These are phyloP conservation scores for Petrosia ficiformis DNA, from an alignment of 37 sponge, comb jelly and placozoan genomes.

Conservation along the genomic window DNA sequence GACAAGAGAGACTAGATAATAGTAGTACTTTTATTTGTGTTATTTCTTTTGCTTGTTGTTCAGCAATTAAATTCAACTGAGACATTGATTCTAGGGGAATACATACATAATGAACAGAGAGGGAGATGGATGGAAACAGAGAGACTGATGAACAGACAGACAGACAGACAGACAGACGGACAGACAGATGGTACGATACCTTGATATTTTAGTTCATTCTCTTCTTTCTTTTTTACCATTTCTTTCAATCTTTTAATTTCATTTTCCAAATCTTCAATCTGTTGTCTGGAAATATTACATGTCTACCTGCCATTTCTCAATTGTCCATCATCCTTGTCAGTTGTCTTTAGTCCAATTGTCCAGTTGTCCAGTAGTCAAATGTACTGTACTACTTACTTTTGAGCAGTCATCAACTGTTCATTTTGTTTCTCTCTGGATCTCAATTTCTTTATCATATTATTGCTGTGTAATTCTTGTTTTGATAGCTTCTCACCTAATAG, in stretches of 20 bases:
- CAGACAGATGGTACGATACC: conserved; percentile 28
- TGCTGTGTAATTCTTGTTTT: conserved; percentile 80
- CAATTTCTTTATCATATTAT: conserved; percentile 88
- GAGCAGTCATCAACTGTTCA: conserved; percentile 62
- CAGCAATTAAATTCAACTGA: conserved; percentile 70
- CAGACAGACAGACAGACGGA: background rate
- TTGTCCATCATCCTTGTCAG: no score
- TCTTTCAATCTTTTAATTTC: conserved; percentile 61
- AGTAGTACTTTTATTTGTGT: conserved; percentile 48
- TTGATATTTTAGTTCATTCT: conserved; percentile 74
- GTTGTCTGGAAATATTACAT: conserved; percentile 40
- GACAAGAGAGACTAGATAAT: background rate
- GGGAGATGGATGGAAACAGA: no score
- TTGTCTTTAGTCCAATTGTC: no score
- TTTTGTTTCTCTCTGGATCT: conserved; percentile 79
- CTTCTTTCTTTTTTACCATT: conserved; percentile 66
- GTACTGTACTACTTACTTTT: conserved; percentile 27
- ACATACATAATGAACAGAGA: no score
- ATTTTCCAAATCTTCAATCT: conserved; percentile 54
- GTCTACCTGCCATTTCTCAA: background rate
- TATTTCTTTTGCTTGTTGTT: conserved; percentile 81
- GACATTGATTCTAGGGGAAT: conserved; percentile 52
- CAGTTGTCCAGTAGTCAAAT: no score
- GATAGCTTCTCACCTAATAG: conserved; percentile 79
- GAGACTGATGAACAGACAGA: background rate